Percentiles rank a stretch among this genome's conserved stretches.
phyloP scores from a whole-genome alignment of 2,888 invertebrate species.

The Drosophila buzzatii region DNA sequence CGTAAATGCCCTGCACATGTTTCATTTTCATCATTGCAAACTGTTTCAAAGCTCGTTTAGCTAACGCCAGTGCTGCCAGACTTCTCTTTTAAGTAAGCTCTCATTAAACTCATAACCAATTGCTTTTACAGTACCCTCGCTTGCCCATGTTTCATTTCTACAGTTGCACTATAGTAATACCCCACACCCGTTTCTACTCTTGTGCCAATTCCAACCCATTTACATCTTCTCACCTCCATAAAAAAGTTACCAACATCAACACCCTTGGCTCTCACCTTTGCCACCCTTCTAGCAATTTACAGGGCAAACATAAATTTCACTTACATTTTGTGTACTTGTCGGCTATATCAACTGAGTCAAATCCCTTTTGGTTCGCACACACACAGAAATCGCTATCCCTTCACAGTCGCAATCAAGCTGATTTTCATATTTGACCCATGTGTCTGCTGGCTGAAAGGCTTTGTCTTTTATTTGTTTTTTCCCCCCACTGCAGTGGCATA shows the following conservation, averaged over 20 bases:
- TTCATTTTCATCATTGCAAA: background rate
- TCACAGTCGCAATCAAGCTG: conserved; percentile 63
- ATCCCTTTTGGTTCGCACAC: conserved; percentile 30
- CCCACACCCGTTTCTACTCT: background rate
- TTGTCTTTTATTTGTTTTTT: conserved; percentile 7
- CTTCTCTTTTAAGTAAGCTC: too few relatives aligned
- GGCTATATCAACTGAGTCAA: conserved; percentile 48
- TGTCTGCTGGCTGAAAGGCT: background rate
- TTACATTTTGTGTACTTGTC: conserved; percentile 26
- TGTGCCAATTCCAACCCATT: background rate
- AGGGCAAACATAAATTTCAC: conserved; percentile 18
- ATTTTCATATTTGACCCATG: conserved; percentile 65
- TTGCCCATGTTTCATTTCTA: background rate
- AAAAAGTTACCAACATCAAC: background rate
- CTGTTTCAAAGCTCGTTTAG: background rate
- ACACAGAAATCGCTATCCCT: conserved; percentile 51
- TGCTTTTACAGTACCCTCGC: background rate
- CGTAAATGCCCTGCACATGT: background rate
- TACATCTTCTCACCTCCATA: background rate
- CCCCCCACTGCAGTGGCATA: conserved; percentile 5
- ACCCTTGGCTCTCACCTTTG: background rate
- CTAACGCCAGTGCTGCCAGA: background rate
- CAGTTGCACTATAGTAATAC: background rate
- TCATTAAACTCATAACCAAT: too few relatives aligned
- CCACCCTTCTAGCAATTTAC: conserved; percentile 26